Percentiles rank a stretch among this genome's conserved stretches.
These are phyloP conservation scores for Patiria pectinifera DNA, from an alignment of 53 echinoderm and acorn worm genomes.

Conservation along the genomic window DNA sequence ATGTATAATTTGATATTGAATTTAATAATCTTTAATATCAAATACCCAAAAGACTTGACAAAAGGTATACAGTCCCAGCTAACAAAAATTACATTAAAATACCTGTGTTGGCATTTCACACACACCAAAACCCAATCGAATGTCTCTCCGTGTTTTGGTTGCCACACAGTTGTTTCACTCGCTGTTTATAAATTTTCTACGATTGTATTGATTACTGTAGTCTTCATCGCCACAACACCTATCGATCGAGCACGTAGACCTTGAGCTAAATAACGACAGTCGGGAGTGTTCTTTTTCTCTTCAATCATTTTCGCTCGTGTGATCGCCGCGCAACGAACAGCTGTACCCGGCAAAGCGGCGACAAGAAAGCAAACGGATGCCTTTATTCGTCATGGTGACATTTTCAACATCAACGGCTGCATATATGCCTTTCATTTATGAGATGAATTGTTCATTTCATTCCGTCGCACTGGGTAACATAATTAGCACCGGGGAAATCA, in stretches of 20 bases:
- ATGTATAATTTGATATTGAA: too few species aligned
- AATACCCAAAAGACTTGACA: too few species aligned
- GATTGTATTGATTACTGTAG: neutral
- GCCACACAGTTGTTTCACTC: neutral
- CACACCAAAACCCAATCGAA: neutral
- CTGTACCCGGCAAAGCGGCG: neutral
- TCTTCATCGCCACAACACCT: neutral
- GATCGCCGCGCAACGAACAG: neutral
- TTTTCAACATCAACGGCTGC: neutral
- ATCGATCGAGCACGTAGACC: neutral
- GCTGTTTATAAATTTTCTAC: neutral
- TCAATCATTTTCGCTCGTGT: conserved; percentile 13
- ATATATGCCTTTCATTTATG: too few species aligned
- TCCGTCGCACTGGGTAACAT: too few species aligned
- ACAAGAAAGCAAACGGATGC: neutral
- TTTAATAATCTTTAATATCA: too few species aligned
- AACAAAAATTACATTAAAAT: too few species aligned
- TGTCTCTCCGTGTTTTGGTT: neutral
- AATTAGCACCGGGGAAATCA: too few species aligned
- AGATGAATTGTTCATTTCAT: too few species aligned
- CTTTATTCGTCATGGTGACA: neutral
- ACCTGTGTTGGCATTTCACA: neutral
- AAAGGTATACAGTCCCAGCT: too few species aligned
- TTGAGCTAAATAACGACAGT: neutral
- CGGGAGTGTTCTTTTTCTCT: neutral